Evolutionary conservation across 2,797 vertebrate species (phyloP).

Genomic region (Rhinoraja longicauda): DNA sequence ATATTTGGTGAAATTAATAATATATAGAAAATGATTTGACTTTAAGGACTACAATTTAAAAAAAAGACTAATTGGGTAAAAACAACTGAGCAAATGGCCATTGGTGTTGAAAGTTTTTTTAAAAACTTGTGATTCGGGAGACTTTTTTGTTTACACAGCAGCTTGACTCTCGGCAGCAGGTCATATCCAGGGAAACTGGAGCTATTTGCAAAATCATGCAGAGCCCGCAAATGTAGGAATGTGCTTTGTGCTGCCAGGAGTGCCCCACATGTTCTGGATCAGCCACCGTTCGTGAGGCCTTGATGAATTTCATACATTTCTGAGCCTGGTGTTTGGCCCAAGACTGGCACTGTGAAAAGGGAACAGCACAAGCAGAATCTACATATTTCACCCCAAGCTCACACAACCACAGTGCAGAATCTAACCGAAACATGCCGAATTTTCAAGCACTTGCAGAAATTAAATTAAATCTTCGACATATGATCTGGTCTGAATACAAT

Average conservation of each 20-base stretch:
- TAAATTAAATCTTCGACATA: conserved; percentile 22
- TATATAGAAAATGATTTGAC: not conserved
- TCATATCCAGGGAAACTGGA: conserved; percentile 47
- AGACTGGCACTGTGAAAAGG: conserved; percentile 41
- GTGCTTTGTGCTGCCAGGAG: conserved; percentile 44
- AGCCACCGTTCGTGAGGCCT: conserved; percentile 39
- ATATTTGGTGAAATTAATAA: not conserved
- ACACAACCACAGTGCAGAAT: conserved; percentile 60
- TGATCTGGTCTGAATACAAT: not conserved
- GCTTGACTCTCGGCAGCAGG: conserved; percentile 51
- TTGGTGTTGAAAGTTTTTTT: conserved; percentile 47
- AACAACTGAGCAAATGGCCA: conserved; percentile 49
- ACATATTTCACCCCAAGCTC: conserved; percentile 41
- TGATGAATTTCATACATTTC: conserved; percentile 42
- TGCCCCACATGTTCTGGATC: conserved; percentile 44
- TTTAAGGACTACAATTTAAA: not conserved
- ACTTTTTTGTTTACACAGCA: conserved; percentile 46
- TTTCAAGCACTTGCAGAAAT: conserved; percentile 45
- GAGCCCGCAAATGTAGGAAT: conserved; percentile 51
- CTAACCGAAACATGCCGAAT: conserved; percentile 61
- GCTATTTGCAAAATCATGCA: conserved; percentile 48
- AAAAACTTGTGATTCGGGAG: conserved; percentile 43
- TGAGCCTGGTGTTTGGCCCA: conserved; percentile 42
- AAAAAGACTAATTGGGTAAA: conserved; percentile 8
- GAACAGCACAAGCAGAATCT: conserved; percentile 38